Evolutionary conservation across 2,888 invertebrate genomes (phyloP).

Genomic region (Xanthia togata): DNA sequence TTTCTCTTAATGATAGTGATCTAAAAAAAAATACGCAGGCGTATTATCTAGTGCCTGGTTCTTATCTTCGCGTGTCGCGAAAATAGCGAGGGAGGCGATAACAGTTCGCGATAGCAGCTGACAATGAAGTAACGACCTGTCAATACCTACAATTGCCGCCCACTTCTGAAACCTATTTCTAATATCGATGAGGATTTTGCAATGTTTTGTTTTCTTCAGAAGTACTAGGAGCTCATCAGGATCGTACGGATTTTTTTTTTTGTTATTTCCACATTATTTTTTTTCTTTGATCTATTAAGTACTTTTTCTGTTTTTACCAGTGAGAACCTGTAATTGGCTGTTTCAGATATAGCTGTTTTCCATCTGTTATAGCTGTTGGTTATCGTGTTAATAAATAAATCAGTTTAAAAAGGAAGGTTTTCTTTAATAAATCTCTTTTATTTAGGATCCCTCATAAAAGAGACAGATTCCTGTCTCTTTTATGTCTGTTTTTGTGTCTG

Average conservation of each 20-base stretch:
- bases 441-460: neutral
- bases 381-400: too few species aligned
- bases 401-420: neutral
- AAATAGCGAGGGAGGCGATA: constrained; percentile 53
- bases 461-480: too few species aligned
- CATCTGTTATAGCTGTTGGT: too few species aligned
- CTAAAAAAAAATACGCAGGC: constrained; percentile 50
- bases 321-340: too few species aligned
- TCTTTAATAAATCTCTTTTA: neutral
- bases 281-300: too few species aligned
- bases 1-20: constrained; percentile 48
- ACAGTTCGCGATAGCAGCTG: constrained; percentile 36
- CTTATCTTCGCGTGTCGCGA: constrained; percentile 53
- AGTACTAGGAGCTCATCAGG: neutral
- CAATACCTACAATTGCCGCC: constrained; percentile 55
- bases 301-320: too few species aligned
- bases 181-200: constrained; percentile 21
- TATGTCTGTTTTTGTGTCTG: too few species aligned
- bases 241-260: neutral
- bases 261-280: too few species aligned
- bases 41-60: constrained; percentile 51
- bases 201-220: constrained; percentile 12
- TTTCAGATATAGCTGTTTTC: too few species aligned
- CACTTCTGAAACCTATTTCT: constrained; percentile 45
- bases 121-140: constrained; percentile 56